These are phyloP conservation scores for Autographa gamma DNA, from an alignment of 2,888 invertebrate genomes.

Conservation along the genomic window DNA sequence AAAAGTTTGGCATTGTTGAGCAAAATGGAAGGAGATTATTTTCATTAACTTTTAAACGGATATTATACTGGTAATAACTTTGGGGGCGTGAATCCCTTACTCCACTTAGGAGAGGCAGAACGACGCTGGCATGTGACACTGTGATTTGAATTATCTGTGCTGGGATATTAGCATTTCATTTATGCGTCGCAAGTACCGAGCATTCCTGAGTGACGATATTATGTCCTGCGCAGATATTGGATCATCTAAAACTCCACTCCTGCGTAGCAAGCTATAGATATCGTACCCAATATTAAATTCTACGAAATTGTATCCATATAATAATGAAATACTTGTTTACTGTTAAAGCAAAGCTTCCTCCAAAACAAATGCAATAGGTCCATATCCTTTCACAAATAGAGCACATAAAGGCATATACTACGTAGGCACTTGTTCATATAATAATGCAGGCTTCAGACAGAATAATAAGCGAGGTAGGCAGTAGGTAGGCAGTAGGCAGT, in stretches of 20 bases:
- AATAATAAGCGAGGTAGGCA: conserved; percentile 33
- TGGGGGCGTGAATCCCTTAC: background rate
- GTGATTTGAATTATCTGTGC: background rate
- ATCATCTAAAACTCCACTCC: too few relatives aligned
- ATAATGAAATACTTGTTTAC: too few relatives aligned
- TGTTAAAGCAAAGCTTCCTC: background rate
- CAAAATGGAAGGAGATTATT: conserved; percentile 36
- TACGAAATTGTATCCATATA: too few relatives aligned
- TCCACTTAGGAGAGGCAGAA: background rate
- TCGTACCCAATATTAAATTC: too few relatives aligned
- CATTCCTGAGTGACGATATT: too few relatives aligned
- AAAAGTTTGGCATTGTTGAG: conserved; percentile 41
- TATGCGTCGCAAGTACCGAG: background rate
- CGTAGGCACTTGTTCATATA: conserved; percentile 33
- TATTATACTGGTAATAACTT: conserved; percentile 31
- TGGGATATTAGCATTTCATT: background rate
- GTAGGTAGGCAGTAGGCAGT: conserved; percentile 33
- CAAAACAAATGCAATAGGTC: background rate
- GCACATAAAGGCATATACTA: conserved; percentile 3
- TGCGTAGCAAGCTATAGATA: too few relatives aligned
- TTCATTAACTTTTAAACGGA: conserved; percentile 33
- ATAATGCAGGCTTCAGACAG: conserved; percentile 44
- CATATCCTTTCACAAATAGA: conserved; percentile 24
- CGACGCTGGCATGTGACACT: background rate
- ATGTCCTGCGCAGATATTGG: too few relatives aligned